These are phyloP conservation scores for Scaeva pyrastri DNA, from an alignment of 2,888 invertebrate genomes.

Conservation along the genomic window DNA sequence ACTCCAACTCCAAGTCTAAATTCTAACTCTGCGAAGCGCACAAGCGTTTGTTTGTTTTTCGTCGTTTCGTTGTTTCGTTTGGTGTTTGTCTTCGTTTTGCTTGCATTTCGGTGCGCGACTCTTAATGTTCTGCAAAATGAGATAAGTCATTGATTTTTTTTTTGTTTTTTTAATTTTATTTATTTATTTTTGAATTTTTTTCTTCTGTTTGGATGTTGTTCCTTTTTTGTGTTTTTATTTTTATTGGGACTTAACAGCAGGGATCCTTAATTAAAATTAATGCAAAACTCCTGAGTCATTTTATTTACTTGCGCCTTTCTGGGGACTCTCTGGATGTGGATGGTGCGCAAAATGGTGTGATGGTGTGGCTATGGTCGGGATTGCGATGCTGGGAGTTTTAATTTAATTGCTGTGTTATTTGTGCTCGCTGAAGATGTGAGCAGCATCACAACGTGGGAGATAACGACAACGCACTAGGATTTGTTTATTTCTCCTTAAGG, in stretches of 20 bases:
- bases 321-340: background rate
- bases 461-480: slow-evolving; percentile 66
- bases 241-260: slow-evolving; percentile 52
- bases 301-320: slow-evolving; percentile 61
- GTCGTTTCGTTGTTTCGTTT: slow-evolving; percentile 17
- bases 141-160: slow-evolving; percentile 70
- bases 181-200: slow-evolving; percentile 34
- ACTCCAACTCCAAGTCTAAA: slow-evolving; percentile 11
- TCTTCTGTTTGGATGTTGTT: slow-evolving; percentile 46
- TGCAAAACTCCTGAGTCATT: slow-evolving; percentile 77
- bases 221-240: slow-evolving; percentile 21
- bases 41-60: slow-evolving; percentile 60
- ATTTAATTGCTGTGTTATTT: slow-evolving; percentile 76
- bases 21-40: slow-evolving; percentile 20
- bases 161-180: slow-evolving; percentile 48
- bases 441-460: slow-evolving; percentile 70
- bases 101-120: slow-evolving; percentile 74
- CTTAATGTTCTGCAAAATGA: slow-evolving; percentile 74
- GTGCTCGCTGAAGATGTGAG: slow-evolving; percentile 66
- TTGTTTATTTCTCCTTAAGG: slow-evolving; percentile 7
- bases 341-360: too few relatives aligned
- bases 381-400: slow-evolving; percentile 58
- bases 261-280: slow-evolving; percentile 78
- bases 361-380: background rate
- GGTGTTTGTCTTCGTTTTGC: slow-evolving; percentile 67